Percentiles rank a stretch among this genome's conserved stretches.
These are phyloP conservation scores for Bellardia bayeri DNA, from an alignment of 2,888 invertebrate species.

Conservation along the genomic window DNA sequence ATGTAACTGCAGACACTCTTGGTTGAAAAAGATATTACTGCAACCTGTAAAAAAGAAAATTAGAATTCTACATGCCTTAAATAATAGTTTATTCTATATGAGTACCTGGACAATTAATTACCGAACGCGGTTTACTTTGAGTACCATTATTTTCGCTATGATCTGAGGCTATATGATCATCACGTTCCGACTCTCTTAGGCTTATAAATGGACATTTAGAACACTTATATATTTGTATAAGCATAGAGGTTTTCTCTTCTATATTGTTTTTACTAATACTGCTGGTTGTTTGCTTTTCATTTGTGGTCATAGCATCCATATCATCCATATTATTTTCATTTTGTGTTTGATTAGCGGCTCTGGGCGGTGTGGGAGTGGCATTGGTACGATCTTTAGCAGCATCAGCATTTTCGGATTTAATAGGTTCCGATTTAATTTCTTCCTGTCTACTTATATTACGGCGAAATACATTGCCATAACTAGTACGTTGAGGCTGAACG, in stretches of 20 bases:
- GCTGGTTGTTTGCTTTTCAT: slow-evolving; percentile 6
- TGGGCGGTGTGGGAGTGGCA: slow-evolving; percentile 80
- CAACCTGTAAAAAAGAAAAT: slow-evolving; percentile 84
- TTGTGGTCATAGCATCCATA: background rate
- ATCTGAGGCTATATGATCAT: slow-evolving; percentile 67
- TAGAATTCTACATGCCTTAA: background rate
- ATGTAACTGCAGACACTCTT: slow-evolving; percentile 87
- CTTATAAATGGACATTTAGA: slow-evolving; percentile 81
- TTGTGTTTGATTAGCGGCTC: slow-evolving; percentile 41
- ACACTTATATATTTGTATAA: slow-evolving; percentile 78
- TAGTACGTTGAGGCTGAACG: slow-evolving; percentile 79
- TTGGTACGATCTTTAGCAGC: slow-evolving; percentile 79
- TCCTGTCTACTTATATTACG: slow-evolving; percentile 78
- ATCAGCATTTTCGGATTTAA: slow-evolving; percentile 82
- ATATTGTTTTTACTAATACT: slow-evolving; percentile 29
- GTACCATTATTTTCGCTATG: slow-evolving; percentile 68
- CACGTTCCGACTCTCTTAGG: slow-evolving; percentile 75
- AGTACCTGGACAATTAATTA: slow-evolving; percentile 87
- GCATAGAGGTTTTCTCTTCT: slow-evolving; percentile 3
- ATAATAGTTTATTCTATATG: no score
- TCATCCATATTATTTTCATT: slow-evolving; percentile 54
- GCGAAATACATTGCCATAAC: slow-evolving; percentile 80
- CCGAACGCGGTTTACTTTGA: slow-evolving; percentile 71
- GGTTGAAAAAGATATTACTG: slow-evolving; percentile 87
- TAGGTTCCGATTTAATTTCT: slow-evolving; percentile 84